Conservation (phyloP, 1,140 invertebrate species). For the Drosophila parabipectinata region DNA sequence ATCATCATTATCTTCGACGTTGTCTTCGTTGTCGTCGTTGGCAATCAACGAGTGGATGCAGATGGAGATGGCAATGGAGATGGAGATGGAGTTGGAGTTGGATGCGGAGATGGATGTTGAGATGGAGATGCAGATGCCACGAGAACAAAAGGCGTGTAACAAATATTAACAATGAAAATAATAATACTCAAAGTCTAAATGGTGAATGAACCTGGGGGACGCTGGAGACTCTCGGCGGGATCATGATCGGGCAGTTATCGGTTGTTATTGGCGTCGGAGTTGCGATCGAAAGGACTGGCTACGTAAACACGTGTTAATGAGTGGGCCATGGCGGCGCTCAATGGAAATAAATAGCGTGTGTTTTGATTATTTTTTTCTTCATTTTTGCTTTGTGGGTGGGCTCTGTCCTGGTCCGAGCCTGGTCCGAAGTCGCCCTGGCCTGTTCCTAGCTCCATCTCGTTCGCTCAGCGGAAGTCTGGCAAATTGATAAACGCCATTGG, state of each 20-base stretch:
- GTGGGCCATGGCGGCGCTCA: constrained; percentile 54
- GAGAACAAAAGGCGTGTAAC: constrained; percentile 77
- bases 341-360: constrained; percentile 16
- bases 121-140: constrained; percentile 6
- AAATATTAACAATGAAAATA: constrained; percentile 83
- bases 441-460: constrained; percentile 13
- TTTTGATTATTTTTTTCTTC: constrained; percentile 9
- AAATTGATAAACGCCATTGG: constrained; percentile 80
- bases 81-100: constrained; percentile 12
- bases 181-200: constrained; percentile 65
- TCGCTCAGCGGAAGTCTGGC: constrained; percentile 49
- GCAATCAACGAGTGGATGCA: constrained; percentile 62
- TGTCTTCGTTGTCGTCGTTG: constrained; percentile 15
- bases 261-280: constrained; percentile 75
- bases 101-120: neutral
- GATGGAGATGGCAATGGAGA: constrained; percentile 1
- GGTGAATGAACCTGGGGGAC: constrained; percentile 63
- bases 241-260: constrained; percentile 76
- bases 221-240: neutral
- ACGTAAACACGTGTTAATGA: constrained; percentile 81
- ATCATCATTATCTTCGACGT: constrained; percentile 50
- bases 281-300: constrained; percentile 67
- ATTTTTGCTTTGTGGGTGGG: constrained; percentile 64
- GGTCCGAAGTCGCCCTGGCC: constrained; percentile 12
- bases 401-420: constrained; percentile 11